Conservation (phyloP, 2,888 invertebrate species). For the Caenorhabditis sp. region DNA sequence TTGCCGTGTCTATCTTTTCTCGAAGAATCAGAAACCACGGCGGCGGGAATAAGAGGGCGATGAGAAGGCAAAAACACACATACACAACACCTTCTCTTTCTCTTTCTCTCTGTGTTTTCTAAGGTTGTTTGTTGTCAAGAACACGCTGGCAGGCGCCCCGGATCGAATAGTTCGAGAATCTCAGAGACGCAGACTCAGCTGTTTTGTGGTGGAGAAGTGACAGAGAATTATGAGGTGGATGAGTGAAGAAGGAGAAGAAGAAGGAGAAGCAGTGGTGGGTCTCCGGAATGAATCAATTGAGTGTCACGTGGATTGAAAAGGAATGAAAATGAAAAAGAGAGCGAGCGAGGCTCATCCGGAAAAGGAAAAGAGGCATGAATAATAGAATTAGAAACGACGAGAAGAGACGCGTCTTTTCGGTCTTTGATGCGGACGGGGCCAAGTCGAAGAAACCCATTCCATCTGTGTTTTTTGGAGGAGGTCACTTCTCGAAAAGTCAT, state of each 20-base stretch:
- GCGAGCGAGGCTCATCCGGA: constrained; percentile 19
- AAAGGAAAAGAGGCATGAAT: constrained; percentile 43
- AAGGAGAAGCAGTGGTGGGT: background rate
- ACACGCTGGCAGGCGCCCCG: constrained; percentile 19
- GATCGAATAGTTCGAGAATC: constrained; percentile 3
- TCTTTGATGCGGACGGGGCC: constrained; percentile 34
- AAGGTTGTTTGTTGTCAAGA: constrained; percentile 43
- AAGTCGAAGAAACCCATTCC: constrained; percentile 18
- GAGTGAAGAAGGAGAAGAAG: constrained; percentile 4
- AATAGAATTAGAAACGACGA: constrained; percentile 46
- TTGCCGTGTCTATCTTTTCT: too few relatives aligned
- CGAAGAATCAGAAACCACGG: constrained; percentile 34
- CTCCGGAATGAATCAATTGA: constrained; percentile 7
- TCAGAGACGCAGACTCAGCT: constrained; percentile 19
- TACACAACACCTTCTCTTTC: constrained; percentile 22
- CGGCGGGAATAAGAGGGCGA: constrained; percentile 13
- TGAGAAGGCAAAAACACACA: constrained; percentile 1
- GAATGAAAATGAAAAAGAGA: background rate
- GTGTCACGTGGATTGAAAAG: constrained; percentile 24
- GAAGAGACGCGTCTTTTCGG: too few relatives aligned
- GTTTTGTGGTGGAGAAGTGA: constrained; percentile 21
- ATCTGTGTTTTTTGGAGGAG: constrained; percentile 6
- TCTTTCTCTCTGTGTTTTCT: constrained; percentile 2
- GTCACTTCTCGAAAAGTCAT: constrained; percentile 30
- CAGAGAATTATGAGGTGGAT: constrained; percentile 13